Evolutionary conservation across 2,797 vertebrate genomes (phyloP).

Genomic region (Coendou prehensilis): DNA sequence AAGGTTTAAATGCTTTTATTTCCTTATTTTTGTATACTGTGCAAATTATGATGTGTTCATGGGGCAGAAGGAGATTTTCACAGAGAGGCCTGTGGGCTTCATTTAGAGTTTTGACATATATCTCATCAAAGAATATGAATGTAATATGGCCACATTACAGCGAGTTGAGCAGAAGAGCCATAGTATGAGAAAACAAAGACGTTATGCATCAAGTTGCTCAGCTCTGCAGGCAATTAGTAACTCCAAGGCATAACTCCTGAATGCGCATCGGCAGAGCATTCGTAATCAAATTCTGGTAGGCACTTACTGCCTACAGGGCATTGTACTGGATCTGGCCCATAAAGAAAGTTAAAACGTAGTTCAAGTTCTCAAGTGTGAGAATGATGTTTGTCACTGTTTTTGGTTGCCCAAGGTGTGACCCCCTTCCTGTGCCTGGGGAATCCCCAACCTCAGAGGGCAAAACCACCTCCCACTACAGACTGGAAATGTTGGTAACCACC

Average conservation of each 20-base stretch:
- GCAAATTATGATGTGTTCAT: not conserved
- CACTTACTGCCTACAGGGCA: not conserved
- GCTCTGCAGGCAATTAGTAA: not conserved
- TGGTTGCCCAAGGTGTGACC: constrained; percentile 10
- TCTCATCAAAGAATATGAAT: not conserved
- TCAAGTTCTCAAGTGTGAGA: not conserved
- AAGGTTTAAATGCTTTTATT: constrained; percentile 17
- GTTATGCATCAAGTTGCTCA: fast-evolving
- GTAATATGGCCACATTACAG: not conserved
- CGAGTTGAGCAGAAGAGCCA: not conserved
- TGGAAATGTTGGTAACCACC: not conserved
- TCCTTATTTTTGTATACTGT: not conserved
- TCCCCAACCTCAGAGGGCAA: not conserved
- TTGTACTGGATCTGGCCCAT: not conserved
- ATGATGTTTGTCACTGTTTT: not conserved
- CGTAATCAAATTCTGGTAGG: not conserved
- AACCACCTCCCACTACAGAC: not conserved
- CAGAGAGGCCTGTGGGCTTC: not conserved
- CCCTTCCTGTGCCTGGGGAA: constrained; percentile 43
- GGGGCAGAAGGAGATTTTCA: constrained; percentile 10
- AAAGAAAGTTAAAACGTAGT: not conserved
- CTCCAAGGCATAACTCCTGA: not conserved
- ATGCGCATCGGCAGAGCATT: fast-evolving
- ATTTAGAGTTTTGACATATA: not conserved
- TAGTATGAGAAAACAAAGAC: not conserved